These are phyloP conservation scores for Lasioglossum villosulum DNA, from an alignment of 2,888 invertebrate genomes.

Conservation along the genomic window DNA sequence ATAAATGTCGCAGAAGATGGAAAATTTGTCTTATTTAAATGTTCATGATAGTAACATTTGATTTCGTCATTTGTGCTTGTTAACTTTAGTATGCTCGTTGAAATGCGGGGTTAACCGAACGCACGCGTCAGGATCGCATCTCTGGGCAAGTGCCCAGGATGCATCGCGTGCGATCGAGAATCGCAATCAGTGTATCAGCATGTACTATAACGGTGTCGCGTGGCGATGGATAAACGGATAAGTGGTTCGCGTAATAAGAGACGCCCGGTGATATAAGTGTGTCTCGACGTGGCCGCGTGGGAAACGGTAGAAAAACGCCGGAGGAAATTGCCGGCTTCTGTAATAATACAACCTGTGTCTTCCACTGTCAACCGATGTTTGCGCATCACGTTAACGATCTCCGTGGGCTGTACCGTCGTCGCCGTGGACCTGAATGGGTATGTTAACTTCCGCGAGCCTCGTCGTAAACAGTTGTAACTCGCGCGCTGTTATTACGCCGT, in stretches of 20 bases:
- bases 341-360: slow-evolving; percentile 34
- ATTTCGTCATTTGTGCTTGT: no score
- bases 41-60: no score
- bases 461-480: slow-evolving; percentile 40
- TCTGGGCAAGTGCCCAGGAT: neutral
- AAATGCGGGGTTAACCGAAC: neutral
- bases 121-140: neutral
- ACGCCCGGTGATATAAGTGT: slow-evolving; percentile 45
- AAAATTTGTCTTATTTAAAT: no score
- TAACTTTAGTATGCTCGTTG: neutral
- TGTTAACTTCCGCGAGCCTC: slow-evolving; percentile 48
- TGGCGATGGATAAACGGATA: slow-evolving; percentile 44
- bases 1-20: no score
- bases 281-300: slow-evolving; percentile 21
- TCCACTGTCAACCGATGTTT: slow-evolving; percentile 39
- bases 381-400: slow-evolving; percentile 60
- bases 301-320: slow-evolving; percentile 24
- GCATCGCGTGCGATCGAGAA: neutral
- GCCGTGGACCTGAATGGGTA: slow-evolving; percentile 57
- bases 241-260: neutral
- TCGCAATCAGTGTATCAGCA: neutral
- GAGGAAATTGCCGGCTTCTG: slow-evolving; percentile 17
- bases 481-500: slow-evolving; percentile 16
- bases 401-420: slow-evolving; percentile 43
- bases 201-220: slow-evolving; percentile 10